Evolutionary conservation across 2,113 vertebrate genomes (phyloP), one percentile per base, ranked within the genome.

Genomic region (Nannobrachium achirus): DNA sequence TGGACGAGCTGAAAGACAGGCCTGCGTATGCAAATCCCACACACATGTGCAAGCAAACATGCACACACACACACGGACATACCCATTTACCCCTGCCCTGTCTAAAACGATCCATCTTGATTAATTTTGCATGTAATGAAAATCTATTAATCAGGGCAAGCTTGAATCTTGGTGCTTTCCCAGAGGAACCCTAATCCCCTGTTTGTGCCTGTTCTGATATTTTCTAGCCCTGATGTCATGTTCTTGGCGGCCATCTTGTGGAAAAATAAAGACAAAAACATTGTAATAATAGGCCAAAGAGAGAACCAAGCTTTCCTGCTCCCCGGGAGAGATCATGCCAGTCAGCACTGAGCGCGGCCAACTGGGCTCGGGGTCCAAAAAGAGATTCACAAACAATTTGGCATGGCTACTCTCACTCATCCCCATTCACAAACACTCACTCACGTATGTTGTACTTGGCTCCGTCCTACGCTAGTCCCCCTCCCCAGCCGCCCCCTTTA

Each of bases 51-150:
- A 33, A 33, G 25, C 25, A 33, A 5, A 4, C 25, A 33, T 33
- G 25, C 25, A 33, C 25, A 33, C 25, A 33, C 25, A 33, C 25
- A 33, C 25, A 33, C 25, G 6, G 3, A 33, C 25, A 33, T 4
- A 25, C n/a, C n/a, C n/a, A n/a, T n/a, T n/a, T n/a, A n/a, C n/a
- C n/a, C n/a, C n/a, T n/a, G n/a, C n/a, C n/a, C 78, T 40, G 41
- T 16, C 69, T 83, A 73, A 66, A 80, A 78, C 83, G 78, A 81
- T 87, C 80, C 72, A 50, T 84, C 84, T 77, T 80, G 78, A 83
- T 87, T 86, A 86, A 87, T 87, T 83, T 83, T 88, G 84, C 57
- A 84, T 65, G 56, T 50, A 65, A 66, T 73, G 50, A 78, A 81
- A 83, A 86, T 79, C 63, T 76, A 83, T 83, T 75, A 82, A 82